A percentile compares a stretch with the other conserved stretches of the same genome.
Evolutionary conservation across 1,140 invertebrate genomes (phyloP).

Genomic region (Drosophila miranda): DNA sequence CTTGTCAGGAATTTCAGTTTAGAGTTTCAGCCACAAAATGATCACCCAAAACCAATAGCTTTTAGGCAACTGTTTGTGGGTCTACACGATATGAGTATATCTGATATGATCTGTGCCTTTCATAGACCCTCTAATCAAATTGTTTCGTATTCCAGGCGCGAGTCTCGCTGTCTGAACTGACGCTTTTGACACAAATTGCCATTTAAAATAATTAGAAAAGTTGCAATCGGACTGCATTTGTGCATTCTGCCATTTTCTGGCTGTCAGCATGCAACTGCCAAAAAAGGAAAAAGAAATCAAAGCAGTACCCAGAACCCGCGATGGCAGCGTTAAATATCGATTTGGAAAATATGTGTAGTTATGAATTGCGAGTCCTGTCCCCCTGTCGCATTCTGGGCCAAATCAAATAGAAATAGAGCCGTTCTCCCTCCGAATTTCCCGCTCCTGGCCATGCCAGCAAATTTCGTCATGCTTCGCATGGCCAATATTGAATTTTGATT

Average conservation of each 20-base stretch:
- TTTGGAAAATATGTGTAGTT: slow-evolving; percentile 75
- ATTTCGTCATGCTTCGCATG: slow-evolving; percentile 63
- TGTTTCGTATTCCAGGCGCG: slow-evolving; percentile 35
- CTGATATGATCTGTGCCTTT: slow-evolving; percentile 23
- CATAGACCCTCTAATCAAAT: slow-evolving; percentile 61
- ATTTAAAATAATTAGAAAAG: slow-evolving; percentile 81
- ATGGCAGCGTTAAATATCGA: slow-evolving; percentile 71
- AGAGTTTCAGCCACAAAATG: slow-evolving; percentile 8
- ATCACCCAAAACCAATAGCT: slow-evolving; percentile 10
- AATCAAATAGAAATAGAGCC: slow-evolving; percentile 76
- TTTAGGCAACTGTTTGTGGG: slow-evolving; percentile 9
- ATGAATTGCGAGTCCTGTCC: slow-evolving; percentile 53
- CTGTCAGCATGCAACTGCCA: slow-evolving; percentile 53
- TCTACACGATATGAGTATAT: slow-evolving; percentile 1
- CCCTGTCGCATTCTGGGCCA: slow-evolving; percentile 36
- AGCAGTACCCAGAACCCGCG: not conserved
- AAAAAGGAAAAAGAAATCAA: not conserved
- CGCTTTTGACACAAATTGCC: slow-evolving; percentile 73
- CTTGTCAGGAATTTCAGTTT: not conserved
- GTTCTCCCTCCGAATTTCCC: slow-evolving; percentile 10
- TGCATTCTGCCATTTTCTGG: slow-evolving; percentile 58
- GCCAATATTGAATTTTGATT: slow-evolving; percentile 80
- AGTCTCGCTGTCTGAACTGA: slow-evolving; percentile 32
- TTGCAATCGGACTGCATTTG: slow-evolving; percentile 61
- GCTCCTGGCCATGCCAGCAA: slow-evolving; percentile 16